Base-by-base conservation (phyloP, 2,113 vertebrate species). In the Colinus virginianus region DNA sequence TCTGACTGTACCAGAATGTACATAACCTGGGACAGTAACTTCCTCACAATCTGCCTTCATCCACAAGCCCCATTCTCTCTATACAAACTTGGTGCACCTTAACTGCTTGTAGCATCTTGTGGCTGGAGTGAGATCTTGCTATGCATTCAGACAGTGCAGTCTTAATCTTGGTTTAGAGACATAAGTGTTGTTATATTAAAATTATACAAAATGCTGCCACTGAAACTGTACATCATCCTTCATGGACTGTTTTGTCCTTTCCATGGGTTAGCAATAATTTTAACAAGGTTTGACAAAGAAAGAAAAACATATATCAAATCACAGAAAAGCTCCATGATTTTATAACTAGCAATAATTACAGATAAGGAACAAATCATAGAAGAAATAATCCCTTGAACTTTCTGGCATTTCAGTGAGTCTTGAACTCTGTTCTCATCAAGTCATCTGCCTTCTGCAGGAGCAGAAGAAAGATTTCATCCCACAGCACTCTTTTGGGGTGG, bases 21-120 rank as follows among this genome's bases (percentile, higher is more conserved):
- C 13, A 23, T 64, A 69, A 42, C 11, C 10, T 28, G 16, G 1
- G 11, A 19, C 2, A 64, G 51, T 13, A 36, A 3, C 20, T 66
- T 74, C 20, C 34, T 49, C 19, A 68, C 8, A 26, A 4, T 80
- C 11, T 55, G 36, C 18, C 42, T 38, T 77, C 58, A 23, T 46
- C 59, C 43, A 40, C 1, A 4, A 2, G 4, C 28, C 13, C 26
- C 36, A 6, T 7, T 2, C 21, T 49, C 20, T 14, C 32, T 13
- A 22, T 4, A 22, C 16, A 49, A 74, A 22, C 22, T 7, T 25
- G 5, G 6, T 36, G n/a, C 25, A 66, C 11, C 19, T 21, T 53
- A 17, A 84, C 42, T 28, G 36, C 40, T 62, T 48, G 36, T 23
- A 75, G 45, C 26, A 19, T 13, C 30, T 66, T 28, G 9, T 64